These are phyloP conservation scores for Euproctis similis DNA, from an alignment of 2,888 invertebrate genomes.

Conservation along the genomic window DNA sequence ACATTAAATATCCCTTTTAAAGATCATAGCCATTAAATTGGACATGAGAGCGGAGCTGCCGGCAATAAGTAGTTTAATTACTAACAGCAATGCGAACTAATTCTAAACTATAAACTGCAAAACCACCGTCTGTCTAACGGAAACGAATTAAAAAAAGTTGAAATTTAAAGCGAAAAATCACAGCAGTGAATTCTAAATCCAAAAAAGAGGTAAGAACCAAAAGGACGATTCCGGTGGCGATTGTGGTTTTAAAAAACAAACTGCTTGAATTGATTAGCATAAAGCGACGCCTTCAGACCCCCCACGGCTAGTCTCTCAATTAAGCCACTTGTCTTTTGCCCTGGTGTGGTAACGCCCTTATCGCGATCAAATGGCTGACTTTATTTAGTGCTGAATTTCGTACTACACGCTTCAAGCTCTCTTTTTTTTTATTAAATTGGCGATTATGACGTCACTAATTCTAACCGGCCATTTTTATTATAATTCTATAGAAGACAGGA, in stretches of 20 bases:
- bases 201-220: conserved; percentile 29
- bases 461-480: too few species aligned
- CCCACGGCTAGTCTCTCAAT: conserved; percentile 66
- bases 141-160: conserved; percentile 20
- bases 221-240: conserved; percentile 47
- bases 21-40: too few species aligned
- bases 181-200: conserved; percentile 29
- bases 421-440: conserved; percentile 20
- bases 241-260: conserved; percentile 63
- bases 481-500: too few species aligned
- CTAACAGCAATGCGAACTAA: too few species aligned
- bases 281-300: conserved; percentile 61
- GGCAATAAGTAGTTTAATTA: too few species aligned
- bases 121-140: too few species aligned
- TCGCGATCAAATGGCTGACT: conserved; percentile 51
- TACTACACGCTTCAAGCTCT: conserved; percentile 33
- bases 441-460: conserved; percentile 4
- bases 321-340: conserved; percentile 71
- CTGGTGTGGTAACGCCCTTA: conserved; percentile 59
- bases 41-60: too few species aligned
- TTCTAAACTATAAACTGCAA: too few species aligned
- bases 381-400: conserved; percentile 56
- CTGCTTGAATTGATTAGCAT: conserved; percentile 72
- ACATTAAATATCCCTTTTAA: too few species aligned
- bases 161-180: conserved; percentile 29